Evolutionary conservation across 2,888 invertebrate species (phyloP), one percentile per base, ranked within the genome.

Genomic region (Branchipolynoe longqiensis): DNA sequence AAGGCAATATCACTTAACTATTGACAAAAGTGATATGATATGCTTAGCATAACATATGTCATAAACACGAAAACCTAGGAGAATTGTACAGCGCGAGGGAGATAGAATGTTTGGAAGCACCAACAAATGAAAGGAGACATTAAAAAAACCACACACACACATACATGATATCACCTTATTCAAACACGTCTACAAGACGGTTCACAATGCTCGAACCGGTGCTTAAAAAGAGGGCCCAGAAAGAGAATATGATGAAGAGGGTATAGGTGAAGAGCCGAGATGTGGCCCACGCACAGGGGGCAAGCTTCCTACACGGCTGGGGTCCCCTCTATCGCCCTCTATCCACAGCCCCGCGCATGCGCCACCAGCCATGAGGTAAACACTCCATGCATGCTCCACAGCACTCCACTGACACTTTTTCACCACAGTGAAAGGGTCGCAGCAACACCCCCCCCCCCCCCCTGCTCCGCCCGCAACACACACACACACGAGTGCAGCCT

Each of bases 391-490:
- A 2, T 38, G n/a, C n/a, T n/a, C 38, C 22, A 69, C 69, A 69
- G 22, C 33, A 14, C 36, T 33, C 36, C 38, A 38, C 18, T 36
- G 69, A 18, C 18, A 69, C 69, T 36, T 69, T 69, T 69, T 69
- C n/a, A 31, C n/a, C 22, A 3, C n/a, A 69, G 69, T 69, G 69
- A 69, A 69, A 69, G 18, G 69, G 31, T 8, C 38, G 36, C n/a
- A n/a, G n/a, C n/a, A n/a, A n/a, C n/a, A n/a, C n/a, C n/a, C n/a
- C n/a, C n/a, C n/a, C n/a, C n/a, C n/a, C n/a, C n/a, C n/a, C n/a
- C n/a, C n/a, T n/a, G n/a, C n/a, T n/a, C n/a, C n/a, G 69, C 69
- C 6, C 22, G 69, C 69, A 69, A 36, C 69, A 69, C 33, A 69
- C 33, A 69, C 36, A 8, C 69, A 33, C 33, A 38, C 69, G 69